Conservation (phyloP, 2,113 vertebrate genomes). For the Ophthalmolycus amberensis region DNA sequence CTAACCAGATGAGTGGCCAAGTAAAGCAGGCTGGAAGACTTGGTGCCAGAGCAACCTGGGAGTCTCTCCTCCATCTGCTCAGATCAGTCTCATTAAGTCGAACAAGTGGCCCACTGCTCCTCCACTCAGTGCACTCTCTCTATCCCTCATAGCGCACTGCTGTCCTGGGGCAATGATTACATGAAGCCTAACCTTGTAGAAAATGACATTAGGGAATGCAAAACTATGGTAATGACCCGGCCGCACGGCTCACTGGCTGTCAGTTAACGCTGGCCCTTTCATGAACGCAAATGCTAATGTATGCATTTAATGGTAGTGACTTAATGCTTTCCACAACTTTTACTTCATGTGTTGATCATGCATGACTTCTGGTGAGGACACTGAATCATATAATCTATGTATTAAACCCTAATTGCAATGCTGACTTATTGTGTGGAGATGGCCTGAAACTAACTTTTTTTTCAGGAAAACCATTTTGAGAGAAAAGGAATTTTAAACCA, state of each 20-base stretch:
- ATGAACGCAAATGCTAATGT: constrained; percentile 22
- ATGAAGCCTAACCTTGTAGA: constrained; percentile 78
- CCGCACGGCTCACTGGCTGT: constrained; percentile 55
- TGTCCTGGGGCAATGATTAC: constrained; percentile 70
- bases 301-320: constrained; percentile 16
- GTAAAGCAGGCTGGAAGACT: constrained; percentile 41
- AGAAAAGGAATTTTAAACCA: neutral
- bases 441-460: no score
- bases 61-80: constrained; percentile 71
- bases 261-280: constrained; percentile 39
- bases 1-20: constrained; percentile 48
- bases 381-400: no score
- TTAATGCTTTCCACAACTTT: constrained; percentile 3
- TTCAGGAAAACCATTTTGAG: neutral
- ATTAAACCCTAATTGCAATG: no score
- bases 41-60: constrained; percentile 53
- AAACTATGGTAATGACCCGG: constrained; percentile 63
- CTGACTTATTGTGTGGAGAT: no score
- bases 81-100: constrained; percentile 76
- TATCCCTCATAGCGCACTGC: constrained; percentile 44
- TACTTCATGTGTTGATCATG: constrained; percentile 6
- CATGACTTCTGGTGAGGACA: neutral
- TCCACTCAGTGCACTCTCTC: constrained; percentile 40
- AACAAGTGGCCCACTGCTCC: constrained; percentile 66
- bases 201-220: constrained; percentile 76